These are phyloP conservation scores for Pogona vitticeps DNA, from an alignment of 2,113 vertebrate genomes.

Conservation along the genomic window DNA sequence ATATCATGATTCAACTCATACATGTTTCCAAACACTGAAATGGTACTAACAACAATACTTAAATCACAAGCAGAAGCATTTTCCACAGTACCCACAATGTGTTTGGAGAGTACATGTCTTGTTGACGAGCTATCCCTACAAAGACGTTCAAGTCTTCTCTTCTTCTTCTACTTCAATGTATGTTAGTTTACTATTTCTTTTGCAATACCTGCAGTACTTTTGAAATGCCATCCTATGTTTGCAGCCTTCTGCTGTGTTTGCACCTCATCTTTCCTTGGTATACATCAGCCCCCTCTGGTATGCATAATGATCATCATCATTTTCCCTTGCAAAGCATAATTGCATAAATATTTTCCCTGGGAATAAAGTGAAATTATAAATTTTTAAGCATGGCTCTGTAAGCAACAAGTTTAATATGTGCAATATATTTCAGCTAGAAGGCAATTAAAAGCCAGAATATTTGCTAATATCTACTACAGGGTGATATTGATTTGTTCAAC, in stretches of 20 bases:
- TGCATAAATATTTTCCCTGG: conserved; percentile 45
- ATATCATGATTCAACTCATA: background rate
- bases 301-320: background rate
- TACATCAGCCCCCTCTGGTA: conserved; percentile 9
- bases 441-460: conserved; percentile 36
- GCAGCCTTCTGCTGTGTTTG: background rate
- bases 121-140: background rate
- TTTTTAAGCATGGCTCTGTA: conserved; percentile 60
- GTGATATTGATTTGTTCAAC: conserved; percentile 52
- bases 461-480: conserved; percentile 39
- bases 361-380: conserved; percentile 38
- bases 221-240: background rate
- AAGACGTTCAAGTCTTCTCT: background rate
- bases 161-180: conserved; percentile 8
- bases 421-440: conserved; percentile 47
- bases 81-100: background rate
- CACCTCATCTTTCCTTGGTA: conserved; percentile 17
- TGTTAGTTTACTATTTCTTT: conserved; percentile 21
- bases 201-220: background rate
- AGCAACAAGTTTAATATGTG: conserved; percentile 57
- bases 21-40: background rate
- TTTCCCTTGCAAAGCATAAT: conserved; percentile 36
- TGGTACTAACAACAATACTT: background rate
- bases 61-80: background rate
- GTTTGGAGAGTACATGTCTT: background rate